phyloP scores from a whole-genome alignment of 2,797 vertebrate species.

The Hirundo rustica region DNA sequence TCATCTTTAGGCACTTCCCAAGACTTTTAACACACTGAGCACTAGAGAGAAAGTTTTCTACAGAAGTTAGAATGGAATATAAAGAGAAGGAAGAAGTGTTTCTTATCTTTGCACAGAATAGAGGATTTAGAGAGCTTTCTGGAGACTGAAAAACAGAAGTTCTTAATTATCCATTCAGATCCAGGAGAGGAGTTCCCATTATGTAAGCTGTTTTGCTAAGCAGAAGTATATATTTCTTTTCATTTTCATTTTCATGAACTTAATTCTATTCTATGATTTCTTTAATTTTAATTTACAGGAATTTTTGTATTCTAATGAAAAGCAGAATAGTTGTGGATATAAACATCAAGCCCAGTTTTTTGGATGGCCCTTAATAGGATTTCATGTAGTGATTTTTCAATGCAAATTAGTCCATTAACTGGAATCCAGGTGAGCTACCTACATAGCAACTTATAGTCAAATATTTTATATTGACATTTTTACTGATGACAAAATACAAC shows the following conservation, averaged over 20 bases:
- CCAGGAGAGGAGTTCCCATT: rapidly evolving
- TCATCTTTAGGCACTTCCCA: neutral
- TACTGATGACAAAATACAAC: neutral
- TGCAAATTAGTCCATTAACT: neutral
- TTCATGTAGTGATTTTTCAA: neutral
- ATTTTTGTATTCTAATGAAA: neutral
- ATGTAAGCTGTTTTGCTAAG: neutral
- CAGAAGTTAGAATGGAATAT: neutral
- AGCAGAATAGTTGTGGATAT: neutral
- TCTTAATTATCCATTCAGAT: neutral
- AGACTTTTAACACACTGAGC: neutral
- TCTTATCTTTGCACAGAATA: neutral
- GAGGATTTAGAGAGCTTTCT: neutral
- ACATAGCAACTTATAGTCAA: neutral
- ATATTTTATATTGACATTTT: neutral
- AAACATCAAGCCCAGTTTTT: neutral
- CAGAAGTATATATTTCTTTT: neutral
- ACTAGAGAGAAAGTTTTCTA: neutral
- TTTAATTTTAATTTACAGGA: neutral
- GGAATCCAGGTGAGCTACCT: neutral
- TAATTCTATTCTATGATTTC: neutral
- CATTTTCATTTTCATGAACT: neutral
- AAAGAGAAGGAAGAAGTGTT: neutral
- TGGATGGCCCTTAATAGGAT: neutral
- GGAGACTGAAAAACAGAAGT: neutral